These are phyloP conservation scores for Penaeus vannamei DNA, from an alignment of 1,140 invertebrate species.

Conservation along the genomic window DNA sequence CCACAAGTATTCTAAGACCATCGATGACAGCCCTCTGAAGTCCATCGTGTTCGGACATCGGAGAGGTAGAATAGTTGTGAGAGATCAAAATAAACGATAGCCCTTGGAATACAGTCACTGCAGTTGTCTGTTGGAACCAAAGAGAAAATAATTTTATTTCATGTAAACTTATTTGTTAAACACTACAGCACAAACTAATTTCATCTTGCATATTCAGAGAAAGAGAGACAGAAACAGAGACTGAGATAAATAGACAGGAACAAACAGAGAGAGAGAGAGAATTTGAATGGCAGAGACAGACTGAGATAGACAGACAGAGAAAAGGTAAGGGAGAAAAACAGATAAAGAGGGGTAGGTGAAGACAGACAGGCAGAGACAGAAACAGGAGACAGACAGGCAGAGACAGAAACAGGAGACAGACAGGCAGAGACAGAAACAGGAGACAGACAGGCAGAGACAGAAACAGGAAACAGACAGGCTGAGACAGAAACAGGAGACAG, in stretches of 20 bases:
- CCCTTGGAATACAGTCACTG: slow-evolving; percentile 57
- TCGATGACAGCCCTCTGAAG: slow-evolving; percentile 46
- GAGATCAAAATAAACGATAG: slow-evolving; percentile 32
- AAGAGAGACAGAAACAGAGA: no score
- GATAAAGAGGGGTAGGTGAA: not conserved
- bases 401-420: no score
- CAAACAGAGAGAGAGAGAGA: slow-evolving; percentile 10
- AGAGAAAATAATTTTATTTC: no score
- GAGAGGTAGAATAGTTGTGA: not conserved
- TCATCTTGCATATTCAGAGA: no score
- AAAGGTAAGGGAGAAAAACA: not conserved
- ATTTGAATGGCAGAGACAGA: not conserved
- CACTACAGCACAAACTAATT: no score
- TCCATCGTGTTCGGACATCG: slow-evolving; percentile 22
- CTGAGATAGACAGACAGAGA: not conserved
- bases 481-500: no score
- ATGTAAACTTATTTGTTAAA: no score
- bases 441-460: no score
- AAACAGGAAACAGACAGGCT: not conserved
- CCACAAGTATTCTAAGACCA: slow-evolving; percentile 38
- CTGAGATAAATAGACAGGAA: no score
- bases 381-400: not conserved
- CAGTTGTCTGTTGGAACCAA: slow-evolving; percentile 44
- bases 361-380: not conserved
- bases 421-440: no score